Evolutionary conservation across 2,888 invertebrate species (phyloP), one percentile per base, ranked within the genome.

Genomic region (Limnephilus lunatus): DNA sequence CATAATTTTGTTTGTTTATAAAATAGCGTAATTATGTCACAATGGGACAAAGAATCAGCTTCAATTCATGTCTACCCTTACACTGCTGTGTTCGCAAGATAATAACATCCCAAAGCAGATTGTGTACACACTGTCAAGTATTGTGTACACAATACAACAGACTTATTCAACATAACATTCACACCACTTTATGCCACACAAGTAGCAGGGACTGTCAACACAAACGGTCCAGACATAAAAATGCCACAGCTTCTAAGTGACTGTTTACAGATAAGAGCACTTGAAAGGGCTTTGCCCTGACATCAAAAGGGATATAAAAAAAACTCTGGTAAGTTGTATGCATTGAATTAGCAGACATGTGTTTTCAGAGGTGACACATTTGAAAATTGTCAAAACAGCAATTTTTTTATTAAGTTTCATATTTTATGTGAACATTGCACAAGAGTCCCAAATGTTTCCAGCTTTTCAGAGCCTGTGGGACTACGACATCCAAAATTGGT

Each of bases 181-280:
- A 35, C 31, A 83, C 25, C 35, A 83, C n/a, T 7, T 68, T 25
- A 4, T 15, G 19, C 83, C 31, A 32, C 83, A 25, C 83, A 83
- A 35, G 83, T 15, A 68, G 68, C 68, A 68, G 68, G 25, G 25
- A n/a, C 68, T 83, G 83, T 83, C 35, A 35, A 83, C 83, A 83
- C 25, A 32, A 83, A 83, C 83, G 19, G 19, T 9, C 39, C 35
- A 83, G 83, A 83, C 83, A 83, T 83, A 83, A 83, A 83, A 83
- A 83, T 83, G 32, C 25, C 7, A 83, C 82, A 83, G 68, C 68
- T 83, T 83, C 32, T 32, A 14, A 25, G 68, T 83, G 82, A 30
- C 39, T 83, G 83, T 35, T 35, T 83, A 83, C 15, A 83, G 83
- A 83, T 35, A 32, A 83, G 35, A 32, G 9, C 32, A 83, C 31